These are phyloP conservation scores for Dorcus parallelipipedus DNA, from an alignment of 2,888 invertebrate species.

Conservation along the genomic window DNA sequence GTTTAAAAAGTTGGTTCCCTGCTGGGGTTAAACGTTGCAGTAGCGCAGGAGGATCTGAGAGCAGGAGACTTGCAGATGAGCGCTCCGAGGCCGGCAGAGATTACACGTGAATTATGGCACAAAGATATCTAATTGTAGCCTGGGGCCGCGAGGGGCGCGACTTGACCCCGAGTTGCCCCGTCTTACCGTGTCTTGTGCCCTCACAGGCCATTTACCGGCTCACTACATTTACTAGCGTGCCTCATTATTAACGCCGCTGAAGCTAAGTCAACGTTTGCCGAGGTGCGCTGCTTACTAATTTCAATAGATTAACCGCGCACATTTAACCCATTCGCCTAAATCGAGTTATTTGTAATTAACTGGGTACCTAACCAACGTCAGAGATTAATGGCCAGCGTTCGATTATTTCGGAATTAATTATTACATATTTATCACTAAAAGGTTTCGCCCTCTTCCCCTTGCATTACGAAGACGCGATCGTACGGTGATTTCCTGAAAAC, in stretches of 20 bases:
- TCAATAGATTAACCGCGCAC: conserved; percentile 52
- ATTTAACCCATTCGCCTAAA: conserved; percentile 51
- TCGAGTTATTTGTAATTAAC: conserved; percentile 53
- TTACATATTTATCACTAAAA: conserved; percentile 6
- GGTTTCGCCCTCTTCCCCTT: neutral
- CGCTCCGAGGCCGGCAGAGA: conserved; percentile 51
- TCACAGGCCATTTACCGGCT: conserved; percentile 50
- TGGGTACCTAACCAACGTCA: conserved; percentile 38
- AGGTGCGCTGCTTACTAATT: conserved; percentile 51
- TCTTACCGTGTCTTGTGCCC: conserved; percentile 34
- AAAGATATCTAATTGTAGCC: conserved; percentile 56
- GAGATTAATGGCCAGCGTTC: conserved; percentile 35
- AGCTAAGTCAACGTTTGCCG: conserved; percentile 49
- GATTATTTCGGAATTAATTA: conserved; percentile 34
- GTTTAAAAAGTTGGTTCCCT: conserved; percentile 22
- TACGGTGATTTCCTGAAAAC: too few relatives aligned
- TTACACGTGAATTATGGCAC: conserved; percentile 61
- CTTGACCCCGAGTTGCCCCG: conserved; percentile 39
- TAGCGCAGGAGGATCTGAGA: neutral
- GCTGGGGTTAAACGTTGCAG: conserved; percentile 14
- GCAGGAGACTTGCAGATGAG: conserved; percentile 42
- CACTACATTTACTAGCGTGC: conserved; percentile 47
- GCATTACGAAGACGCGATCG: too few relatives aligned
- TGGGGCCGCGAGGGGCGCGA: conserved; percentile 37
- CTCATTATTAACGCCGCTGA: conserved; percentile 46